Percentiles rank a stretch among this genome's conserved stretches.
Evolutionary conservation across 2,888 invertebrate species (phyloP).

Genomic region (Volucella bombylans): DNA sequence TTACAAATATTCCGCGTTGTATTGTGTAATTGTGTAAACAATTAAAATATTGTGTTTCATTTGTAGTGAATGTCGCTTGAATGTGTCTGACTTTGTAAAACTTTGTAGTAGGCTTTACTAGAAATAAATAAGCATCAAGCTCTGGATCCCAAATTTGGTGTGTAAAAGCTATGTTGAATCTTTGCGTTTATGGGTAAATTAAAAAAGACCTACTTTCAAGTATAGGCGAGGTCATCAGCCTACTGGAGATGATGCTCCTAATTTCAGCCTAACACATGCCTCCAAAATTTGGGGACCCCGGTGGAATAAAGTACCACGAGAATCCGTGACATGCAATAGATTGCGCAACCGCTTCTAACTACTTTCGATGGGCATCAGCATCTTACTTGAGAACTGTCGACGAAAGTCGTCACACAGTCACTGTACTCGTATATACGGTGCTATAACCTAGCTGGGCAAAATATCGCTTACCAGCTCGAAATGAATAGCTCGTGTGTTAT

Average conservation of each 20-base stretch:
- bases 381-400: not conserved
- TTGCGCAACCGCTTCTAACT: slow-evolving; percentile 18
- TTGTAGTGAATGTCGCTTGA: no score
- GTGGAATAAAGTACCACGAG: slow-evolving; percentile 29
- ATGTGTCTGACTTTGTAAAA: no score
- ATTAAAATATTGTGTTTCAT: no score
- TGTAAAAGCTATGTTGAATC: no score
- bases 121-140: no score
- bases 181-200: no score
- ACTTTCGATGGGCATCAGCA: not conserved
- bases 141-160: no score
- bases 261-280: slow-evolving; percentile 28
- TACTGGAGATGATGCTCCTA: not conserved
- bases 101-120: no score
- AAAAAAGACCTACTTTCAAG: no score
- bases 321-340: not conserved
- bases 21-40: no score
- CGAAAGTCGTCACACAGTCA: slow-evolving; percentile 30
- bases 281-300: slow-evolving; percentile 45
- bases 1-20: no score
- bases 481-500: slow-evolving; percentile 45
- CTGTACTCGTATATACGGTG: slow-evolving; percentile 2
- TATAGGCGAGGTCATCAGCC: no score
- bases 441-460: slow-evolving; percentile 24
- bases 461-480: slow-evolving; percentile 61